Evolutionary conservation across 1,140 invertebrate species (phyloP), one percentile per base, ranked within the genome.

Genomic region (Cylas formicarius): DNA sequence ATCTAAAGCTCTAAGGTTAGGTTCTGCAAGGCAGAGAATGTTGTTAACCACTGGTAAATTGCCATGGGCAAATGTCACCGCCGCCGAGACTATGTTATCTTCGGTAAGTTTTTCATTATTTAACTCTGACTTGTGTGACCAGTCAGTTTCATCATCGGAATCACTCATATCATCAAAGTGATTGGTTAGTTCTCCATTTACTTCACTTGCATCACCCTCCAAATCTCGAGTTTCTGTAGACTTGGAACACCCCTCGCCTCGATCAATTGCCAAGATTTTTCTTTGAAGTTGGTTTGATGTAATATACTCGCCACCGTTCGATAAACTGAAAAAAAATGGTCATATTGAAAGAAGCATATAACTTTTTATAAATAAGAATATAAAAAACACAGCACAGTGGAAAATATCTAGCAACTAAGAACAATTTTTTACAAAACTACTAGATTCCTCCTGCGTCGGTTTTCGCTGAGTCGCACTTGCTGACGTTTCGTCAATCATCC

Each of bases 231-330:
- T 49, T n/a, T 55, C 43, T n/a, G 58, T 44, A 49, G 64, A 31
- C 57, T 59, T 46, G 53, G 65, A 58, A 42, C n/a, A 33, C 46
- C 63, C 47, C 54, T 67, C 50, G 53, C 73, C 50, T 38, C 69
- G 72, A 58, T 78, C 77, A 37, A 84, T 73, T 46, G 80, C 73
- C 6, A 79, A 69, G 66, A 83, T 82, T 47, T 74, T 74, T 17
- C 73, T 71, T 55, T 80, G 78, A 21, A 88, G 65, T 58, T 86
- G 86, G 23, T 80, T 81, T 26, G 81, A 86, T 27, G 81, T 91
- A 31, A 90, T 88, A 51, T 84, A 89, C 55, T 90, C 82, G 62
- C 84, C 81, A 8, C 86, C 86, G 63, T 86, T 86, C 2, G 84
- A 85, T 14, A 90, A 66, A 58, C 85, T 52, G 22, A 27, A 39